A percentile compares a stretch with the other conserved stretches of the same genome.
phyloP scores from a whole-genome alignment of 1,140 invertebrate species.

The Drosophila bocqueti region DNA sequence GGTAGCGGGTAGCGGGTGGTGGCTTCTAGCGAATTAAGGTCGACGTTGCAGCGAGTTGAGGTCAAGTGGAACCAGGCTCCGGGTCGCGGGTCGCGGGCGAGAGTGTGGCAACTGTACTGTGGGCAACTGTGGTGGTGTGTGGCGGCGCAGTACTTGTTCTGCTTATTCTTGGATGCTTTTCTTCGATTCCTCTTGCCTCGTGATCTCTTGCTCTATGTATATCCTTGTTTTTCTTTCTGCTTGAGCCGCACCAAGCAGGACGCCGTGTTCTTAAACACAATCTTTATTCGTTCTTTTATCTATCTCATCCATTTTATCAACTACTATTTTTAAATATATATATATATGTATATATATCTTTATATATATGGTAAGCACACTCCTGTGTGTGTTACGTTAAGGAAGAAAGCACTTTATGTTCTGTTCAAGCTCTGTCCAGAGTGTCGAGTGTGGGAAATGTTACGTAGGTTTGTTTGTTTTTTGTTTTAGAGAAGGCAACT shows the following conservation, averaged over 20 bases:
- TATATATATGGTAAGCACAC: conserved; percentile 19
- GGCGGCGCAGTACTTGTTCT: not conserved
- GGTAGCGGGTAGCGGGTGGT: conserved; percentile 41
- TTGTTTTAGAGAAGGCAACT: conserved; percentile 65
- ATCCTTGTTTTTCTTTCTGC: conserved; percentile 25
- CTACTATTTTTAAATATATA: conserved; percentile 9
- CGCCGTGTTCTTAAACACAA: conserved; percentile 17
- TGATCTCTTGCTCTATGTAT: conserved; percentile 50
- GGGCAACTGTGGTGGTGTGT: not conserved
- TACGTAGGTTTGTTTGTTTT: conserved; percentile 41
- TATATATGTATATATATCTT: conserved; percentile 13
- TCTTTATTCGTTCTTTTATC: conserved; percentile 9
- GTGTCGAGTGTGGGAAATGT: conserved; percentile 55
- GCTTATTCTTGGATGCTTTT: conserved; percentile 20
- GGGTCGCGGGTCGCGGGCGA: conserved; percentile 35
- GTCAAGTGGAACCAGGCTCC: conserved; percentile 54
- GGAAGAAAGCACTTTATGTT: conserved; percentile 57
- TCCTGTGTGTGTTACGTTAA: conserved; percentile 20
- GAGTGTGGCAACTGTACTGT: conserved; percentile 6
- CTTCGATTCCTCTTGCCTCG: conserved; percentile 3
- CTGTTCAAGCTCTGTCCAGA: conserved; percentile 54
- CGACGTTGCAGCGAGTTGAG: conserved; percentile 45
- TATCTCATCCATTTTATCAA: conserved; percentile 19
- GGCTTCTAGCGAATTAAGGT: conserved; percentile 42
- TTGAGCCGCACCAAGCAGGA: conserved; percentile 9